A percentile compares a stretch with the other conserved stretches of the same genome.
Evolutionary conservation across 1,140 invertebrate species (phyloP).

Genomic region (Monochamus saltuarius): DNA sequence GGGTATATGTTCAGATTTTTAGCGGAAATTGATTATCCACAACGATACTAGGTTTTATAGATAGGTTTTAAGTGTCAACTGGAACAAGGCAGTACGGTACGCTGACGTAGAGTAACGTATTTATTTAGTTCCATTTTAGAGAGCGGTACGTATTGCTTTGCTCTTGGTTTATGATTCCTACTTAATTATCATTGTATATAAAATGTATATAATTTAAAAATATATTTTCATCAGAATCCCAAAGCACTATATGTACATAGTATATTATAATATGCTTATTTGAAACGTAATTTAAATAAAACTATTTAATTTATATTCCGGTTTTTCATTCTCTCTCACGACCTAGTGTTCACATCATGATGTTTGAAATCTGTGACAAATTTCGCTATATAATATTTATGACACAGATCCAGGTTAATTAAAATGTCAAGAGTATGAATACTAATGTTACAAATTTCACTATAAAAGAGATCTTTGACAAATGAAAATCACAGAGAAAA

Average conservation of each 20-base stretch:
- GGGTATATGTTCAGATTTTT: not conserved
- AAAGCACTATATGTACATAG: conserved; percentile 42
- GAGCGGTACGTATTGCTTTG: no score
- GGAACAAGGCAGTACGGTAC: no score
- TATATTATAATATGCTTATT: conserved; percentile 33
- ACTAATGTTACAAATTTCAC: no score
- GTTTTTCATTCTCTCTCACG: conserved; percentile 17
- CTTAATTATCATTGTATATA: conserved; percentile 30
- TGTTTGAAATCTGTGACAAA: no score
- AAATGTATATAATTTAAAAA: conserved; percentile 38
- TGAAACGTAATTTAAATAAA: conserved; percentile 33
- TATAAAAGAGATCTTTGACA: no score
- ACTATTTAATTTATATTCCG: conserved; percentile 28
- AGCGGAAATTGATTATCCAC: conserved; percentile 4
- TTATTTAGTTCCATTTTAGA: no score
- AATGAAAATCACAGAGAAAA: no score
- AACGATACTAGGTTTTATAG: conserved; percentile 1
- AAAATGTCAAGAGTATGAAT: no score
- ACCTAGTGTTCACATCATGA: no score
- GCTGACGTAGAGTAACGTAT: no score
- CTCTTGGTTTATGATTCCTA: conserved; percentile 17
- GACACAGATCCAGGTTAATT: no score
- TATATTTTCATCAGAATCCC: conserved; percentile 38
- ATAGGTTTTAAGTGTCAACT: not conserved
- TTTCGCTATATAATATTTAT: no score